Evolutionary conservation across 2,888 invertebrate species (phyloP), one percentile per base, ranked within the genome.

Genomic region (Tachystola acroxantha): DNA sequence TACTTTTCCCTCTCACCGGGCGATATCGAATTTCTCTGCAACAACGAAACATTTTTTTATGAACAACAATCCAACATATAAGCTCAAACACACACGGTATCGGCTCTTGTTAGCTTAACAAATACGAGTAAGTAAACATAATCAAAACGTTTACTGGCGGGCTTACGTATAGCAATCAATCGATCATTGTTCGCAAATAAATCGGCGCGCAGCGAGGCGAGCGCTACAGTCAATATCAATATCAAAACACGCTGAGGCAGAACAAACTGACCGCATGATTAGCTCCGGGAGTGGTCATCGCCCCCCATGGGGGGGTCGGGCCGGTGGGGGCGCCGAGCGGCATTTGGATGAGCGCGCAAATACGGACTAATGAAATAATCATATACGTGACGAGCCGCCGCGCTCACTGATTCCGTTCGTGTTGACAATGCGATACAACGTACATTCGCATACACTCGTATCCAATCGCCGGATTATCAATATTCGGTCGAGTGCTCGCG

Each of bases 1-100:
- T 94, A 94, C 72, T 95, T 95, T 76, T 95, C 94, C 57, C 93
- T 86, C 64, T 93, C 93, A 36, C 92, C 94, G 7, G 95, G 95
- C 40, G 95, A 95, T 85, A 95, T 94, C 59, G 94, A 94, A 86
- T 92, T 95, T 74, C 93, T 90, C 94, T 95, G 91, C 25, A 84
- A 82, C 75, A 80, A 77, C 29, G 50, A 57, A 55, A 58, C 52
- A 27, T 27, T 25, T 7, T 9, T 22, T 11, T n/a, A 33, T 25
- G 9, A 38, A 22, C 36, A 30, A 14, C 11, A 25, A 14, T 27
- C 26, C 22, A 19, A 24, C 29, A 22, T 16, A 20, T 16, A 20
- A 25, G 32, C 14, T 7, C 24, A 36, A 45, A 29, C 14, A 34
- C 34, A 33, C 14, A 48, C 57, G 62, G 56, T 58, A 70, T 61